Evolutionary conservation across 2,888 invertebrate species (phyloP), one percentile per base, ranked within the genome.

Genomic region (Nebria salina): DNA sequence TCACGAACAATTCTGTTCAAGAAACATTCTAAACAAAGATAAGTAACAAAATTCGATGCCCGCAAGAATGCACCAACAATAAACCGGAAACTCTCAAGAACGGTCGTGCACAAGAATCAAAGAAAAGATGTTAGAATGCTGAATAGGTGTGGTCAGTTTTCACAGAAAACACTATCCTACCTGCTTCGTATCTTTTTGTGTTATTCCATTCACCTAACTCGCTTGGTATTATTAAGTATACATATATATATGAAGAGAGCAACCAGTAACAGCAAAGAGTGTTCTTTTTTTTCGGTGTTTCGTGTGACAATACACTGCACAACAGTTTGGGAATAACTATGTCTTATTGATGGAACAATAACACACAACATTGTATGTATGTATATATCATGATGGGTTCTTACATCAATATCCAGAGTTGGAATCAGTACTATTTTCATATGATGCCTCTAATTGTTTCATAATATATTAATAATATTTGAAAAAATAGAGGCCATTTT

Each of bases 1-100:
- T 70, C 70, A 34, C 25, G 7, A 13, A 13, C 54, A 26, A 15
- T 70, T 70, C 11, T 34, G 70, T 70, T 70, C 13, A 15, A 3
- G 25, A 70, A 54, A 54, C n/a, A 80, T 66, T 80, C 80, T 80
- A 81, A 76, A 81, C 81, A 81, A 81, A 76, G 73, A 65, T 65
- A 73, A 72, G 76, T 81, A 76, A 81, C 80, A 64, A 81, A 75
- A 80, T 75, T 68, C 70, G 25, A 43, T 34, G 26, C 43, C 42
- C 74, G 13, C 85, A 88, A 88, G 87, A 87, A 88, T 87, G 86
- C 86, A 83, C 76, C 85, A 85, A 88, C 88, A 89, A 88, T 86
- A 85, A 85, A 88, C 89, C 88, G 89, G 88, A 89, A 88, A 88
- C 88, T 87, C 87, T 88, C 87, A 87, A 88, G 76, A 75, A 81